Base-by-base conservation (phyloP, 2,797 vertebrate genomes). In the Lutjanus argentimaculatus region DNA sequence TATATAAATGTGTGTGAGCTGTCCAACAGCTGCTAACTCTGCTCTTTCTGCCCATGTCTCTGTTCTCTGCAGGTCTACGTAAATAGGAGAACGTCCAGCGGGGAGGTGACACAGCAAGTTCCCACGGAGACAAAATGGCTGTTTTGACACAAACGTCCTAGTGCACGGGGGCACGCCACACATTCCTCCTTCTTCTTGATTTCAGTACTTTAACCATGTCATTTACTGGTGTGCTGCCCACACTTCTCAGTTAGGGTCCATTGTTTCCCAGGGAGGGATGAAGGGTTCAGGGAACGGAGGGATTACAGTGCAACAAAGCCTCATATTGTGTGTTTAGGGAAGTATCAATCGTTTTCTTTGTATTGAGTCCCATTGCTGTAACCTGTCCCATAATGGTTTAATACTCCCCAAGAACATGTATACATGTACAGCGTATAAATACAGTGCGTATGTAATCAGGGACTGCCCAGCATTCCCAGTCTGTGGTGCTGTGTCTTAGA, bases 31-130 rank as follows among this genome's bases (percentile, higher is more conserved):
- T 8, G 6, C 71, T 90, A 84, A 91, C 67, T 51, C 59, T 70
- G 11, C 21, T 69, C 43, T 88, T 48, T 82, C 52, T 85, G 61
- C 68, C 64, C 77, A 25, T 89, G 30, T 89, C 30, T 85, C 43
- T 92, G 11, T 85, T 66, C 80, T 78, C 77, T 89, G 19, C 88
- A 96, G 96, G 96, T 96, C 96, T 96, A 93, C 95, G 93, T 96
- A 96, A 96, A 93, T 96, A 94, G 84, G 75, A 80, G 64, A 30
- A 30, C 48, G 53, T 86, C 71, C 72, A 75, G 75, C 61, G 13
- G 53, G 80, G 84, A 82, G 83, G 83, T 82, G 92, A 92, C 82
- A 67, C 82, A 78, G 80, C 84, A 78, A 80, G 79, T 90, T 94
- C 85, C 86, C 88, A 84, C 52, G 40, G 73, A 84, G 64, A 85